Conservation (phyloP, 1,140 invertebrate species). For the Pogonognathellus flavescens region DNA sequence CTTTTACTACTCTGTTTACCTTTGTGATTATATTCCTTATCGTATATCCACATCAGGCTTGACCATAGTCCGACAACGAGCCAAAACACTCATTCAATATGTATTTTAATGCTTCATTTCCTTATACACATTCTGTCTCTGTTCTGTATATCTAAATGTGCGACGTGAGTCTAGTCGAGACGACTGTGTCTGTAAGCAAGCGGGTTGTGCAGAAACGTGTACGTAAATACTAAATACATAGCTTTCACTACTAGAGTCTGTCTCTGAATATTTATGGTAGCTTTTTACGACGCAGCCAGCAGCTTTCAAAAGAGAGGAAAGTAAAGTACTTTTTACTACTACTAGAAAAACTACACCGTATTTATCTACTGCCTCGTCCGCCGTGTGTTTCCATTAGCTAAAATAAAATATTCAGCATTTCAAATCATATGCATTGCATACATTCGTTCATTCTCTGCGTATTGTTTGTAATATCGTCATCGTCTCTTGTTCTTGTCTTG, state of each 20-base stretch:
- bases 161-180: background rate
- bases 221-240: background rate
- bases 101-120: conserved; percentile 14
- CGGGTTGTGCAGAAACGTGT: conserved; percentile 12
- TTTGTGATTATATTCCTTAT: conserved; percentile 12
- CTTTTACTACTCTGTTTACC: background rate
- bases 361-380: background rate
- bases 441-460: background rate
- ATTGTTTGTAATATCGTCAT: background rate
- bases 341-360: background rate
- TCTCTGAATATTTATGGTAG: background rate
- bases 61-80: background rate
- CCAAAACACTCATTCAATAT: conserved; percentile 27
- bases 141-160: conserved; percentile 3
- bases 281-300: background rate
- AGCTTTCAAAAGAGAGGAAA: background rate
- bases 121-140: conserved; percentile 3
- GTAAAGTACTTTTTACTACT: background rate
- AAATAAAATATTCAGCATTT: background rate
- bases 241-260: background rate
- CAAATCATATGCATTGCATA: background rate
- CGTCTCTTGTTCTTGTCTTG: conserved; percentile 23
- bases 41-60: background rate
- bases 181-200: conserved; percentile 14
- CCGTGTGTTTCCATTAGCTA: background rate